phyloP scores from a whole-genome alignment of 2,797 vertebrate species.

The Anguilla obscura region DNA sequence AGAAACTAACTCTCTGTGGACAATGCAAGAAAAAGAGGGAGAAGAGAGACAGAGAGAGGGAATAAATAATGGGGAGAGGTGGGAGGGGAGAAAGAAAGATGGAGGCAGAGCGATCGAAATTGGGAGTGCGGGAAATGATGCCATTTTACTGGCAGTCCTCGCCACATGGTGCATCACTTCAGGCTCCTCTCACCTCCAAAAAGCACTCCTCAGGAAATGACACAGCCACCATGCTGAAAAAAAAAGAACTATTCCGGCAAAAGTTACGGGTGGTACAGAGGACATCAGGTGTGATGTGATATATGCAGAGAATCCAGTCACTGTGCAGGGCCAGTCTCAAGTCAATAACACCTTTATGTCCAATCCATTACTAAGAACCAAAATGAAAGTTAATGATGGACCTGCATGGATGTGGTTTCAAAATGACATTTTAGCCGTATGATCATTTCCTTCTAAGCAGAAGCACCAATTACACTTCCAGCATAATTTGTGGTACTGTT shows the following conservation, averaged over 20 bases:
- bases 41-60: background rate
- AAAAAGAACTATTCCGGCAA: background rate
- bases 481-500: background rate
- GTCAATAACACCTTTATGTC: background rate
- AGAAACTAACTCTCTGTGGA: background rate
- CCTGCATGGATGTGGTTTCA: background rate
- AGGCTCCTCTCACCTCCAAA: background rate
- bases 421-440: background rate
- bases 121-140: background rate
- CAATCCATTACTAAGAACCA: background rate
- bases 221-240: background rate
- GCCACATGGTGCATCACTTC: background rate
- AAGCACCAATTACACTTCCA: background rate
- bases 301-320: background rate
- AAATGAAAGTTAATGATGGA: background rate
- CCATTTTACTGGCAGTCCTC: slow-evolving; percentile 7
- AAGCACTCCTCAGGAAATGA: background rate
- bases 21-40: background rate
- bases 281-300: background rate
- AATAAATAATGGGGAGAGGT: background rate
- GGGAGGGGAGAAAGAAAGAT: background rate
- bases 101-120: background rate
- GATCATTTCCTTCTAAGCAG: background rate
- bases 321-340: background rate
- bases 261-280: background rate